Base-by-base conservation (phyloP, 2,888 invertebrate species). In the Diplolepis rosae region DNA sequence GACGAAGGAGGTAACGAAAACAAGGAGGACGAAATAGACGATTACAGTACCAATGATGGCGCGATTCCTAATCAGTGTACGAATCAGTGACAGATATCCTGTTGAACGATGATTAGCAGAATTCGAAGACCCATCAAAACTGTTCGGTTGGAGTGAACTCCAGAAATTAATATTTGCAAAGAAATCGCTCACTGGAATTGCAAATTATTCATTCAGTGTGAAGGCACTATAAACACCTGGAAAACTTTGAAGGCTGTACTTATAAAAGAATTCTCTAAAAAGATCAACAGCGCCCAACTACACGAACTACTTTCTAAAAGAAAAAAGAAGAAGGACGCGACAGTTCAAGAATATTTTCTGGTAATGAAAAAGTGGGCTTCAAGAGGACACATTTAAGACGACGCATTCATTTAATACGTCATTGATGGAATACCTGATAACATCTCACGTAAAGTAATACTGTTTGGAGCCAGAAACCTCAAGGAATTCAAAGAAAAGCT, bases 291-390 rank as follows among this genome's bases (percentile, higher is more conserved):
- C n/a, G 32, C 15, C 5, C 42, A 56, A n/a, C 22, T 51, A 35
- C 69, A 69, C 24, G 32, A 50, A 15, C 42, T 42, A 32, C 18
- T 68, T 6, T 11, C 42, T 11, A 54, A 24, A 13, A 6, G 68
- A 1, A 42, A 30, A 32, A 56, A 27, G 48, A 48, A 28, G 56
- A 67, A n/a, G n/a, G n/a, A n/a, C n/a, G n/a, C n/a, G 22, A 67
- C 66, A 0, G 51, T 74, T 5, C 70, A 68, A 45, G 66, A 72
- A 45, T 76, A 72, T 42, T 50, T 72, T 6, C 9, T 68, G 28
- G 61, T 39, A 1, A 72, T 76, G 73, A 65, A 69, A 13, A 68
- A 68, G 32, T 32, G 71, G 7, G 73, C 71, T 1, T 48, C 66
- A 0, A 27, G 68, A 42, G 73, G 69, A 4, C 22, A 24, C 0